Evolutionary conservation across 2,797 vertebrate genomes (phyloP), one percentile per base, ranked within the genome.

Genomic region (Oreochromis grahami): DNA sequence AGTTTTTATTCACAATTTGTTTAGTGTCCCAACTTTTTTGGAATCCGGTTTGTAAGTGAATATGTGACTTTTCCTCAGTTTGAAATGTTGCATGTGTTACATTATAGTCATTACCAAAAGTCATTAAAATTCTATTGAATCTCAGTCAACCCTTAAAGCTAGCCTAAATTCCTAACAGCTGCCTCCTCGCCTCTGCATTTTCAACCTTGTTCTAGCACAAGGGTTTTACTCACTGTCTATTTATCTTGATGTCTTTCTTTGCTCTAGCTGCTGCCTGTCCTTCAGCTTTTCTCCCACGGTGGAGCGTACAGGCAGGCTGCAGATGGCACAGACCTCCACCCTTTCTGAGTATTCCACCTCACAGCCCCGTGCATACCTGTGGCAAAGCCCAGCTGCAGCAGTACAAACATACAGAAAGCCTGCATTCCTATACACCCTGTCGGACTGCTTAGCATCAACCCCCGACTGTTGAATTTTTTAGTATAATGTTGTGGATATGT

Each of bases 401-500:
- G 79, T 79, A 87, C 93, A 93, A 94, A 94, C 91, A 94, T 74
- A 89, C 84, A 85, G 80, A 84, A 78, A 84, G 65, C 72, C 88
- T 38, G 53, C 89, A 92, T 93, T 93, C 91, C 91, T 87, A 24
- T 81, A n/a, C 81, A 84, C 80, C 77, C 84, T 77, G 87, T 84
- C 70, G n/a, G 90, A 81, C 92, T 94, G 92, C 85, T 92, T 81
- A 92, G 81, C 86, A 80, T 93, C 93, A 94, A 79, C 60, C 77
- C 41, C 80, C 53, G 88, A 83, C 82, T 76, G 68, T 43, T 77
- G 45, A 81, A 65, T 48, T 80, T 76, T 38, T 50, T 83, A 8
- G 72, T 81, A 34, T 34, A 77, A 78, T 78, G 79, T 79, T 85
- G 90, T 80, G 74, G 76, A 77, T 58, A 24, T 60, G 82, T 91